Base-by-base conservation (phyloP, 2,113 vertebrate genomes). In the Scartelaos histophorus region DNA sequence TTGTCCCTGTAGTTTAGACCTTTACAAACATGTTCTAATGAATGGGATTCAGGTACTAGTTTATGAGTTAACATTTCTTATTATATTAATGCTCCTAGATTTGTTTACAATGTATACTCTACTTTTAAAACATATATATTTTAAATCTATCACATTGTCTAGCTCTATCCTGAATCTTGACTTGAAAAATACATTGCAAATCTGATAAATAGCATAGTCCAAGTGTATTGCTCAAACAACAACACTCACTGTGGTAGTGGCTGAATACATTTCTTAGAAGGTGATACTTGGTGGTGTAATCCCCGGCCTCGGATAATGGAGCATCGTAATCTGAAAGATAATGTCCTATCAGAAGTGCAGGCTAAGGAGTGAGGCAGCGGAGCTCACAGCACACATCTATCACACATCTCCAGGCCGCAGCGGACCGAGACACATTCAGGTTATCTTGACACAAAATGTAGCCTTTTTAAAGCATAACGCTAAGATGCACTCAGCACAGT, bases 321-420 rank as follows among this genome's bases (percentile, higher is more conserved):
- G 95, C 96, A 0, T 97, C 95, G 0, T 97, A 98, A 91, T 98
- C 96, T 98, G 92, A 71, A 91, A 94, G 75, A 92, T 87, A 90
- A 90, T 88, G 76, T 60, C 67, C 84, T 86, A 90, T 90, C 89
- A 90, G 82, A 87, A 85, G 79, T 85, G 90, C 73, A 57, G 71
- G 83, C 75, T 73, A 57, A 11, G 76, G 74, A 84, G 78, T 71
- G 70, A 22, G 64, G 43, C 78, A 73, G 80, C 78, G 79, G 75
- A 79, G 83, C 81, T 86, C 68, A 74, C 78, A 66, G 66, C 34
- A 61, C 77, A 70, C 66, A 73, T 61, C 78, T 85, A 88, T 90
- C 88, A 82, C 79, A 85, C 75, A 89, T 84, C 85, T 86, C 47
- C 51, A 88, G 78, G 84, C 82, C 69, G 80, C 82, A 76, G 74